Base-by-base conservation (phyloP, 2,888 invertebrate genomes). In the Amphimallon solstitiale region DNA sequence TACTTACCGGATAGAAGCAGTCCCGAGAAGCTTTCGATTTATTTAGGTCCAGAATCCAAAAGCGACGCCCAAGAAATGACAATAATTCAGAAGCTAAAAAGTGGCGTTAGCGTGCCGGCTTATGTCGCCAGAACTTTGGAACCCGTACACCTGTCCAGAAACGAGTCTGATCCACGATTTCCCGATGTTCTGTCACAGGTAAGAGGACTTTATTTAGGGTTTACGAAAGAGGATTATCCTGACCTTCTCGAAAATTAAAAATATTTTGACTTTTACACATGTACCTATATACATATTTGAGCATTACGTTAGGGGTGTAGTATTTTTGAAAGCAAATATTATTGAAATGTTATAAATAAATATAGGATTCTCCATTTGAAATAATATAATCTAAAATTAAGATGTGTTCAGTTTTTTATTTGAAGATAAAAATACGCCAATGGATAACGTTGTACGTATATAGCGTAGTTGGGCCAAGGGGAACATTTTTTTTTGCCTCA, bases 1-100 rank as follows among this genome's bases (percentile, higher is more conserved):
- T 88, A 87, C 76, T 76, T 89, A 51, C 82, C 85, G 0, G 86
- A 88, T 72, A 80, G 77, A 49, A 78, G 77, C 4, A 80, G 82
- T 67, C 76, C 81, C 3, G 81, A 82, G 35, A 75, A 76, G 37
- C 75, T 85, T 59, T 72, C 79, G 15, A 73, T 82, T 6, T 84
- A 82, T 69, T 70, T 81, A 38, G 83, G 82, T 19, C 73, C 79
- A 14, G 79, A 81, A 66, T 79, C 75, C 48, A 76, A 72, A 48
- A 72, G 72, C 34, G 76, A 79, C 49, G 73, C 73, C 49, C 78
- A 76, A n/a, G 78, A 78, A 15, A 73, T 78, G 6, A 79, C 77
- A 67, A 66, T 80, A 66, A 40, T 40, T 56, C 79, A 81, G 65
- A 74, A 71, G 63, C 73, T 78, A 37, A 75, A 73, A 64, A 75